Conservation (phyloP, 2,888 invertebrate species). For the Mantis religiosa region DNA sequence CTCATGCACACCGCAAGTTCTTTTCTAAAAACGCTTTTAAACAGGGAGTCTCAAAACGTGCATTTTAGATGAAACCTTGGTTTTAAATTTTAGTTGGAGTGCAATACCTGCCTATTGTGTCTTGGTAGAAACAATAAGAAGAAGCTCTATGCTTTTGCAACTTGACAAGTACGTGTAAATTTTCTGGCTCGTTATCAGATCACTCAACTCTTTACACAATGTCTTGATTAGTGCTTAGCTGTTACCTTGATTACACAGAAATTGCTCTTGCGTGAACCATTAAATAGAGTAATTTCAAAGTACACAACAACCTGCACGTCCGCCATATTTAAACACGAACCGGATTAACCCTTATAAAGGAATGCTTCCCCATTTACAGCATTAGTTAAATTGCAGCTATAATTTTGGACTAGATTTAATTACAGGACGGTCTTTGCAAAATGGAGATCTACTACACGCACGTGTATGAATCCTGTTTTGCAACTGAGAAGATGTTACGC, state of each 20-base stretch:
- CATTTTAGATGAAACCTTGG: no score
- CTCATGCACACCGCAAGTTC: no score
- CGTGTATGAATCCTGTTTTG: not conserved
- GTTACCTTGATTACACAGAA: not conserved
- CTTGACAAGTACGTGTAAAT: no score
- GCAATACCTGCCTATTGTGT: no score
- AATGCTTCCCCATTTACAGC: not conserved
- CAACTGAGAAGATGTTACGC: no score
- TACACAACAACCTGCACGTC: not conserved
- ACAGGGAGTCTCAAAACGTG: no score
- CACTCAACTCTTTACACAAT: not conserved
- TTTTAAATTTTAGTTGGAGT: no score
- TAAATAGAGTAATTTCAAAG: not conserved
- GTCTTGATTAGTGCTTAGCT: not conserved
- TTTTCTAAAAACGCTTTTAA: no score
- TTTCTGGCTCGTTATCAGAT: not conserved
- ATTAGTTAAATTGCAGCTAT: not conserved
- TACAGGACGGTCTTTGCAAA: not conserved
- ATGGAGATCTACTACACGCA: not conserved
- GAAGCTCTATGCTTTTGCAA: no score
- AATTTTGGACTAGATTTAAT: not conserved
- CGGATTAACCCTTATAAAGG: not conserved
- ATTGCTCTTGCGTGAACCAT: not conserved
- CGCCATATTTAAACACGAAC: not conserved
- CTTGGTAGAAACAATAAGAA: no score